A percentile compares a stretch with the other conserved stretches of the same genome.
Evolutionary conservation across 2,888 invertebrate genomes (phyloP).

Genomic region (Chrysina gloriosa): DNA sequence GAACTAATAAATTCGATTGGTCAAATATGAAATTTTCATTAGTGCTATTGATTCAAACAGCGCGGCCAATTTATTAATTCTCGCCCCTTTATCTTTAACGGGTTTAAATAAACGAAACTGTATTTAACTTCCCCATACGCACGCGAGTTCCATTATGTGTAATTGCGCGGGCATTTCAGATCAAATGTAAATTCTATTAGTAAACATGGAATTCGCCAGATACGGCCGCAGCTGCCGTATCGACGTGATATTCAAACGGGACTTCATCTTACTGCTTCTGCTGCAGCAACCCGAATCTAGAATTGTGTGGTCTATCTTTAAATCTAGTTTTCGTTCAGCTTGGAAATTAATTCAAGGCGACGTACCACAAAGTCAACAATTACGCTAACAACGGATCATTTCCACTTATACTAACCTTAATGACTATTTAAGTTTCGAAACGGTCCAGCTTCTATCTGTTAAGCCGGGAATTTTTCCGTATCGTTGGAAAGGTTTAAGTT

Average conservation of each 20-base stretch:
- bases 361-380: constrained; percentile 56
- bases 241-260: constrained; percentile 35
- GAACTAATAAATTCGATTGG: too few relatives aligned
- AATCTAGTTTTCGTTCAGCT: constrained; percentile 59
- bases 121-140: too few relatives aligned
- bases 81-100: too few relatives aligned
- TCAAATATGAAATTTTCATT: too few relatives aligned
- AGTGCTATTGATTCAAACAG: too few relatives aligned
- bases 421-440: constrained; percentile 4
- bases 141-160: too few relatives aligned
- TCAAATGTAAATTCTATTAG: constrained; percentile 36
- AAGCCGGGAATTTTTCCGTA: too few relatives aligned
- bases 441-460: too few relatives aligned
- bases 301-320: constrained; percentile 60
- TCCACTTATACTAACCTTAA: constrained; percentile 4
- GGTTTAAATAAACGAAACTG: too few relatives aligned
- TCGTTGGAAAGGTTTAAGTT: too few relatives aligned
- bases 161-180: neutral
- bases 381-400: constrained; percentile 49
- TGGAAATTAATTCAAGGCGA: constrained; percentile 59
- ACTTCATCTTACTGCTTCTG: constrained; percentile 38
- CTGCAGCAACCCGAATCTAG: constrained; percentile 42
- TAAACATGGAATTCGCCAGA: constrained; percentile 30
- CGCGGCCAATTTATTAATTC: too few relatives aligned
- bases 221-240: constrained; percentile 18